Conservation (phyloP, 2,797 vertebrate genomes). For the Odontamblyopus rebecca region DNA sequence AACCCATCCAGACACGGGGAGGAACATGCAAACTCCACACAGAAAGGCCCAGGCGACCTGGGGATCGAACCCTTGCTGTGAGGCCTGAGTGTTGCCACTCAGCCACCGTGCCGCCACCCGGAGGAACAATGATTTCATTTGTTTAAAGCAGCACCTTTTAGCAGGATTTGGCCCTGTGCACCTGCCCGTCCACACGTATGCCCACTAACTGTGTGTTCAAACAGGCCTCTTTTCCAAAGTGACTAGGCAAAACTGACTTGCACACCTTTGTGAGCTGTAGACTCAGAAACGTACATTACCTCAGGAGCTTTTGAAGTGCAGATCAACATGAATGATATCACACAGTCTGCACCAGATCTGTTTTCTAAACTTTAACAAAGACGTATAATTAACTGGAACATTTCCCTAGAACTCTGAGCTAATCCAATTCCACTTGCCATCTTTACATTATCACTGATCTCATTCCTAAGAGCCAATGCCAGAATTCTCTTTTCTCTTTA, state of each 20-base stretch:
- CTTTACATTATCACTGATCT: conserved; percentile 58
- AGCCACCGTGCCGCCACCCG: too few relatives aligned
- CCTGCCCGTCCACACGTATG: conserved; percentile 53
- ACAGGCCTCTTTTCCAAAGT: conserved; percentile 38
- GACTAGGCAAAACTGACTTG: conserved; percentile 36
- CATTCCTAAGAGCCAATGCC: conserved; percentile 56
- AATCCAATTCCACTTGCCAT: conserved; percentile 54
- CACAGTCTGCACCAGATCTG: neutral
- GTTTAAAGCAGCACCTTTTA: conserved; percentile 45
- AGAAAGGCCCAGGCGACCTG: too few relatives aligned
- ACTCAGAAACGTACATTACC: neutral
- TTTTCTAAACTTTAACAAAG: conserved; percentile 30
- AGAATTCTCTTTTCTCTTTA: conserved; percentile 42
- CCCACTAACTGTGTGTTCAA: conserved; percentile 21
- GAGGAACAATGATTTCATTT: conserved; percentile 59
- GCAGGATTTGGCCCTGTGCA: conserved; percentile 50
- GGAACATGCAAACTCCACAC: too few relatives aligned
- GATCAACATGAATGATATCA: neutral
- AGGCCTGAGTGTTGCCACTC: too few relatives aligned
- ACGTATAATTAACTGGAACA: conserved; percentile 43
- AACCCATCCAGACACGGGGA: too few relatives aligned
- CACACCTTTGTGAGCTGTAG: conserved; percentile 39
- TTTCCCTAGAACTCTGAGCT: conserved; percentile 54
- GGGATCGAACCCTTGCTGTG: too few relatives aligned
- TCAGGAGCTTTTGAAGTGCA: neutral